A percentile compares a stretch with the other conserved stretches of the same genome.
phyloP scores from a whole-genome alignment of 2,797 vertebrate genomes.

The Halcyon badia region DNA sequence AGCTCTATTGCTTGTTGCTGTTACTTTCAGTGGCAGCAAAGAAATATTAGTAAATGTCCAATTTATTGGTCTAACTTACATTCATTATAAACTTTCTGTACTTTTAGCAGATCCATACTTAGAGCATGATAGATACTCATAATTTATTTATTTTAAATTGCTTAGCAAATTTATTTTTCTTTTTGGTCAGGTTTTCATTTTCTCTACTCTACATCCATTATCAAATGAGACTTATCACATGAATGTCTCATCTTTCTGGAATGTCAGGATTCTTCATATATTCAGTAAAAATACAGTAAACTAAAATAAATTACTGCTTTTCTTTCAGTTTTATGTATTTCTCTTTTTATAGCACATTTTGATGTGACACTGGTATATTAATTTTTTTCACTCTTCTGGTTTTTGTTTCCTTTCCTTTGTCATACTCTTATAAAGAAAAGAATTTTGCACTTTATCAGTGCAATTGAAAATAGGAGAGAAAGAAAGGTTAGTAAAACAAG shows the following conservation, averaged over 20 bases:
- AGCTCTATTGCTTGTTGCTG: background rate
- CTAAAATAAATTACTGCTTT: accelerated
- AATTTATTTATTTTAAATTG: background rate
- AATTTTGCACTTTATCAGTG: background rate
- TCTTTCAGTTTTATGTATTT: background rate
- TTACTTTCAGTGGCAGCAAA: background rate
- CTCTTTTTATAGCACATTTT: background rate
- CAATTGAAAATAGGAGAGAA: background rate
- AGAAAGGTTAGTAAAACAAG: background rate
- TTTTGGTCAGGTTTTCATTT: background rate
- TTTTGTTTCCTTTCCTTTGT: background rate
- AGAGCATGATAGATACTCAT: background rate
- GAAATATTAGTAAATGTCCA: background rate
- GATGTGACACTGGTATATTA: background rate
- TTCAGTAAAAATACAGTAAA: background rate
- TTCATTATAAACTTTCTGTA: background rate
- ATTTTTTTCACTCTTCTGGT: background rate
- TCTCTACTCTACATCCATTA: background rate
- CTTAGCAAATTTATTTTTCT: background rate
- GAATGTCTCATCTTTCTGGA: background rate
- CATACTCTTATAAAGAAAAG: background rate
- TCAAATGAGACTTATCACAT: background rate
- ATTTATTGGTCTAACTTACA: background rate
- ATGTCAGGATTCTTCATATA: background rate
- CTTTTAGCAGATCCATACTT: background rate